Evolutionary conservation across 2,888 invertebrate species (phyloP).

Genomic region (Campoletis raptor): DNA sequence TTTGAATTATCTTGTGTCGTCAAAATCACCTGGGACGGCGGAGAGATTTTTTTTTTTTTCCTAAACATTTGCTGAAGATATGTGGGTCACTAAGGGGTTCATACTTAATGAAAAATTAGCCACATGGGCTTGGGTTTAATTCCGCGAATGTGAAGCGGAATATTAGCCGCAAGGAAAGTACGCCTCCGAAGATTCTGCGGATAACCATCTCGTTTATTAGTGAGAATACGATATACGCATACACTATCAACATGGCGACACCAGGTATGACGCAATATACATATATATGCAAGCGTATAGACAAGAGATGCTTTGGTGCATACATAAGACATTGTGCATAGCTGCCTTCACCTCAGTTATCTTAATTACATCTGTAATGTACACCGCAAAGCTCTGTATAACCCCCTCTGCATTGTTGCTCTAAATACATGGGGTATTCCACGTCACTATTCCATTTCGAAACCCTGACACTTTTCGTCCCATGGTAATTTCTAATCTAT

Average conservation of each 20-base stretch:
- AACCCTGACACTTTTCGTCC: neutral
- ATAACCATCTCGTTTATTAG: constrained; percentile 66
- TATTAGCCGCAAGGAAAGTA: constrained; percentile 54
- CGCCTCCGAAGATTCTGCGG: constrained; percentile 75
- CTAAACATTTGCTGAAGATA: too few relatives aligned
- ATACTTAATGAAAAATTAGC: constrained; percentile 27
- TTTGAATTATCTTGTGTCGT: too few relatives aligned
- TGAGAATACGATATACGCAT: constrained; percentile 45
- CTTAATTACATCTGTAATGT: constrained; percentile 85
- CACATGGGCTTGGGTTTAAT: neutral
- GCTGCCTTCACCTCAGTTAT: constrained; percentile 84
- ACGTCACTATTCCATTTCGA: neutral
- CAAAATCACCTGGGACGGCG: too few relatives aligned
- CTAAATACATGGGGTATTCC: constrained; percentile 19
- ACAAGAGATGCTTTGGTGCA: constrained; percentile 75
- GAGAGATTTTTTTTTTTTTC: too few relatives aligned
- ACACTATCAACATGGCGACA: neutral
- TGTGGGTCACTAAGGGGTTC: neutral
- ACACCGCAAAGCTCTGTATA: constrained; percentile 77
- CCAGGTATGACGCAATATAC: constrained; percentile 15
- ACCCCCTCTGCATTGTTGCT: constrained; percentile 62
- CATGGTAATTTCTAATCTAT: too few relatives aligned
- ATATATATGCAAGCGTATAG: constrained; percentile 50
- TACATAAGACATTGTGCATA: constrained; percentile 83
- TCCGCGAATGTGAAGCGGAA: constrained; percentile 27